These are phyloP conservation scores for Sussaba pulchella DNA, from an alignment of 2,888 invertebrate species.

Conservation along the genomic window DNA sequence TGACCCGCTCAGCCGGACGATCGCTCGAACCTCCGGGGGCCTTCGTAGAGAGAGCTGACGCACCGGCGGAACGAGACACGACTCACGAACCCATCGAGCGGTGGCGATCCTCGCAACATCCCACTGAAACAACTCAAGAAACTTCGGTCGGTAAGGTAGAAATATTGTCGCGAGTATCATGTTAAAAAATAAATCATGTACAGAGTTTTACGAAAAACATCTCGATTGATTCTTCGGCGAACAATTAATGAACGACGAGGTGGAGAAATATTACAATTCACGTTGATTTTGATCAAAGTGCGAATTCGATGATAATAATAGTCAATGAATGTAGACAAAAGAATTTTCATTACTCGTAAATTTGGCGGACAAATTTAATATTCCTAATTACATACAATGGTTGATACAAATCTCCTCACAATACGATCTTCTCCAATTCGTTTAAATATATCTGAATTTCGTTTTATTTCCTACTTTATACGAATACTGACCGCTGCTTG, in stretches of 20 bases:
- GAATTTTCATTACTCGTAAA: no score
- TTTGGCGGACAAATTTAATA: not conserved
- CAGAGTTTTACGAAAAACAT: not conserved
- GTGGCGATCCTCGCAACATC: slow-evolving; percentile 2
- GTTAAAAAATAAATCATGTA: not conserved
- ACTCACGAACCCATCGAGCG: not conserved
- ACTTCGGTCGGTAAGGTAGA: not conserved
- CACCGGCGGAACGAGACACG: not conserved
- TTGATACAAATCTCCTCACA: not conserved
- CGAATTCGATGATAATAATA: no score
- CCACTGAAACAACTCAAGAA: slow-evolving; percentile 22
- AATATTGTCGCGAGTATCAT: not conserved
- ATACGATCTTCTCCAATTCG: not conserved
- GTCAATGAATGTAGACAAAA: no score
- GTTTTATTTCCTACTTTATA: no score
- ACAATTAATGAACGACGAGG: no score
- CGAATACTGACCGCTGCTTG: no score
- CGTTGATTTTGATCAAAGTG: no score
- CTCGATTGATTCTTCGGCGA: no score
- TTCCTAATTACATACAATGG: not conserved
- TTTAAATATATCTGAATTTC: not conserved
- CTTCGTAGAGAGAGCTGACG: not conserved
- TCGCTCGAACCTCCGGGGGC: not conserved
- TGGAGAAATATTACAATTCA: no score
- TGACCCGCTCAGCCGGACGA: slow-evolving; percentile 3